Conservation (phyloP, 2,888 invertebrate genomes). For the Lasioglossum vierecki region DNA sequence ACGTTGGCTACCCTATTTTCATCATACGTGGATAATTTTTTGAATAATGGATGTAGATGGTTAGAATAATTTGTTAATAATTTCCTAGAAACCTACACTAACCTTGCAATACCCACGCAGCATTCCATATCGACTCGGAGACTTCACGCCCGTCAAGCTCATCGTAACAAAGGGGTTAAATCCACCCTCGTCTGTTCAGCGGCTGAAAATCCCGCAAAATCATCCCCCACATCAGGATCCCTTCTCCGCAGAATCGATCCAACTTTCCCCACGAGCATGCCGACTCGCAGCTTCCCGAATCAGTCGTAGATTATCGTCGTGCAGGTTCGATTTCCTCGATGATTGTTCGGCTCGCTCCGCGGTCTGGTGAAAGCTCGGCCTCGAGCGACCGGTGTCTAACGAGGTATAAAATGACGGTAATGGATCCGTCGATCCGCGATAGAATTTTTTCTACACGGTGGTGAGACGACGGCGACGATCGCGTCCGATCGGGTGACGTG, state of each 20-base stretch:
- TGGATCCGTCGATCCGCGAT: constrained; percentile 25
- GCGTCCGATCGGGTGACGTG: constrained; percentile 40
- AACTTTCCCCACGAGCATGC: not conserved
- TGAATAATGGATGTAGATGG: too few species aligned
- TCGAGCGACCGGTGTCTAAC: constrained; percentile 18
- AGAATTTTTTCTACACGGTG: constrained; percentile 29
- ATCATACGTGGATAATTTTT: not conserved
- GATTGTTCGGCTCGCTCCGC: not conserved
- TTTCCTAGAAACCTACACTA: not conserved
- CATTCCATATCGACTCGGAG: not conserved
- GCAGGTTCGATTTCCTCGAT: constrained; percentile 18
- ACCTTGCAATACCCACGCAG: not conserved
- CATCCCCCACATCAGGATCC: not conserved
- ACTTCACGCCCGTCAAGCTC: not conserved
- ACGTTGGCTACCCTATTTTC: not conserved
- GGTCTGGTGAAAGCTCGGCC: constrained; percentile 35
- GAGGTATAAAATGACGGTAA: constrained; percentile 45
- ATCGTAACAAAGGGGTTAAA: not conserved
- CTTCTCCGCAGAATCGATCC: constrained; percentile 2
- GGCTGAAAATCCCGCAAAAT: not conserved
- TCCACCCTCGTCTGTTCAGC: not conserved
- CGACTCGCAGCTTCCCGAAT: not conserved
- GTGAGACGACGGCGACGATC: constrained; percentile 7
- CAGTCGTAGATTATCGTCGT: not conserved
- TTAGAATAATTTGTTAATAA: not conserved